These are phyloP conservation scores for Cassiopea andromeda DNA, from an alignment of 30 jellyfish, hydroid and myxozoan species.

Conservation along the genomic window DNA sequence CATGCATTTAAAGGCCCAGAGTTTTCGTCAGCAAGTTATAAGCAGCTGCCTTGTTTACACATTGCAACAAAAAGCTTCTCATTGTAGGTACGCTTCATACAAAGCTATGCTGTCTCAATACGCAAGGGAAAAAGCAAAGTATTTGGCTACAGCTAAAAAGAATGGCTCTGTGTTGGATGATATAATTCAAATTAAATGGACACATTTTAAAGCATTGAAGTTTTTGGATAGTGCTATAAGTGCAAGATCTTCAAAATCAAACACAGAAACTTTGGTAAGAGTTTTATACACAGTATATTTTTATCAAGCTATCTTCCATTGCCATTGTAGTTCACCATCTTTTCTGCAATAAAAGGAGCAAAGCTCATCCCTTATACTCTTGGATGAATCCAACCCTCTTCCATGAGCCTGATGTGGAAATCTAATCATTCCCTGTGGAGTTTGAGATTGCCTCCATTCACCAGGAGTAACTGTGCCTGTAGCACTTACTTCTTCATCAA, in stretches of 20 bases:
- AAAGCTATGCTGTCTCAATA: background rate
- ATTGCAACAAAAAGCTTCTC: background rate
- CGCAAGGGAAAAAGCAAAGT: conserved; percentile 1
- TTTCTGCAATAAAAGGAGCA: conserved; percentile 2
- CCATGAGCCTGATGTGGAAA: conserved; percentile 3
- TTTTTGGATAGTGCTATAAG: background rate
- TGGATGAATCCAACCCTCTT: conserved; percentile 4
- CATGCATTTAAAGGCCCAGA: background rate
- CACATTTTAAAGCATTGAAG: conserved; percentile 5
- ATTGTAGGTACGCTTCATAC: background rate
- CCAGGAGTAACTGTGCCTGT: background rate
- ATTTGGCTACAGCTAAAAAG: background rate
- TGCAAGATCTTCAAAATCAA: conserved; percentile 7
- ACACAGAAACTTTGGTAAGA: conserved; percentile 1
- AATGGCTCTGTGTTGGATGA: background rate
- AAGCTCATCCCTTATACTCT: conserved; percentile 5
- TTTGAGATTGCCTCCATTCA: conserved; percentile 20
- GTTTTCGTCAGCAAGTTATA: background rate
- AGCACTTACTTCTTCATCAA: background rate
- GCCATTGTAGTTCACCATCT: background rate
- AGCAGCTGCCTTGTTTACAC: background rate
- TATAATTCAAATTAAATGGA: conserved; percentile 4
- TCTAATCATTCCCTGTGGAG: conserved; percentile 9
- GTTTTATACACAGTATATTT: background rate
- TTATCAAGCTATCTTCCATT: background rate